A percentile compares a stretch with the other conserved stretches of the same genome.
Conservation (phyloP, 2,888 invertebrate genomes). For the Oscheius myriophilus region DNA sequence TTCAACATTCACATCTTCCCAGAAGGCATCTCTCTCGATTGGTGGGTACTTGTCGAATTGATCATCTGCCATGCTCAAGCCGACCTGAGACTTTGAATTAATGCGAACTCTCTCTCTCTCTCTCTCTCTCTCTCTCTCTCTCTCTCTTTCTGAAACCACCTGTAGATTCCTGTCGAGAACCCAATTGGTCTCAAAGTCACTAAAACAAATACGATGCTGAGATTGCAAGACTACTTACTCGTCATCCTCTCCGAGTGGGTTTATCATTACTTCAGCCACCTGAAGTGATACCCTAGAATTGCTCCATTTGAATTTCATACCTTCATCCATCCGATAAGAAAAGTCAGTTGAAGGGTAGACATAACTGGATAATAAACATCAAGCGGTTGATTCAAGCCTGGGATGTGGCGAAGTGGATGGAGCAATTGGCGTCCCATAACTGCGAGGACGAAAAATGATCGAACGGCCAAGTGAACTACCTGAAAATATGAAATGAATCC, state of each 20-base stretch:
- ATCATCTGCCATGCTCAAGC: constrained; percentile 63
- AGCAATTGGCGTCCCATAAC: constrained; percentile 63
- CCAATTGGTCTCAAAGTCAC: constrained; percentile 66
- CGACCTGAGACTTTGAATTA: constrained; percentile 49
- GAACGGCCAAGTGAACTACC: constrained; percentile 64
- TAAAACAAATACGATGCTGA: neutral
- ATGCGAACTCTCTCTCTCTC: no score
- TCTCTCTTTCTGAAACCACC: neutral
- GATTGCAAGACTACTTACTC: constrained; percentile 31
- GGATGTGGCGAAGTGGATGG: constrained; percentile 26
- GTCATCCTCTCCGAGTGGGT: constrained; percentile 63
- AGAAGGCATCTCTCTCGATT: constrained; percentile 58
- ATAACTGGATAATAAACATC: constrained; percentile 59
- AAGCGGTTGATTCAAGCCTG: neutral
- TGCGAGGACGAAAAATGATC: constrained; percentile 62
- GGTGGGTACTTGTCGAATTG: constrained; percentile 57
- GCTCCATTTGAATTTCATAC: neutral
- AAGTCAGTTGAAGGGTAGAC: constrained; percentile 64
- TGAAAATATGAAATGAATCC: constrained; percentile 8
- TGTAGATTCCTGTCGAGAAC: constrained; percentile 65
- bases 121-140: no score
- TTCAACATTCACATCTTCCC: constrained; percentile 59
- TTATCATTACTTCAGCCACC: constrained; percentile 26
- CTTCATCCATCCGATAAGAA: neutral
- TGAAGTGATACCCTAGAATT: constrained; percentile 5